phyloP scores from a whole-genome alignment of 2,888 invertebrate genomes.

The Graphium colonna region DNA sequence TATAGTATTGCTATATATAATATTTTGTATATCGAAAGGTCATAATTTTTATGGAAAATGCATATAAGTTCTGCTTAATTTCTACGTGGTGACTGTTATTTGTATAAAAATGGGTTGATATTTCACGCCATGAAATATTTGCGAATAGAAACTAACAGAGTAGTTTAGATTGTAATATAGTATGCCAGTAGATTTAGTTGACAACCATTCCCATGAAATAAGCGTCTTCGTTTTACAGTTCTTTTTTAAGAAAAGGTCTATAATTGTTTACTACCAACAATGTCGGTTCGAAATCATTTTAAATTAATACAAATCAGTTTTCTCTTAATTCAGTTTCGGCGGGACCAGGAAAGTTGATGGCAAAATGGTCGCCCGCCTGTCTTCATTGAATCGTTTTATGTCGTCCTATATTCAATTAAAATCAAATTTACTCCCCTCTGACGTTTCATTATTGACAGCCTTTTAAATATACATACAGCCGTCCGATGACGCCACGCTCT shows the following conservation, averaged over 20 bases:
- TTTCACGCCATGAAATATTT: too few species aligned
- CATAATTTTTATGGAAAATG: not conserved
- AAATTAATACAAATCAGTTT: conserved; percentile 29
- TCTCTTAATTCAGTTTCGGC: conserved; percentile 27
- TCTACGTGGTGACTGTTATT: too few species aligned
- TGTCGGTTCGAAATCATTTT: conserved; percentile 5
- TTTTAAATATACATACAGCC: conserved; percentile 33
- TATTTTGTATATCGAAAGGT: not conserved
- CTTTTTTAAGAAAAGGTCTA: too few species aligned
- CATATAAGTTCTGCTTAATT: too few species aligned
- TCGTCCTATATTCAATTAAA: conserved; percentile 64
- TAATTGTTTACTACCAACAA: too few species aligned
- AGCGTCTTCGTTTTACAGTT: too few species aligned
- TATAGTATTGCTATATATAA: not conserved
- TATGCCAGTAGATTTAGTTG: not conserved
- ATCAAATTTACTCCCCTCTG: conserved; percentile 56
- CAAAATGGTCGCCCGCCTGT: conserved; percentile 50
- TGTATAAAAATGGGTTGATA: too few species aligned
- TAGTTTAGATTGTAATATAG: not conserved
- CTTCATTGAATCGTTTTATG: conserved; percentile 55
- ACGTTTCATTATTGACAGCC: conserved; percentile 43
- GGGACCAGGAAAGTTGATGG: conserved; percentile 38
- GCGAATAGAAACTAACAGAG: too few species aligned
- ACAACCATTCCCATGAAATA: too few species aligned
- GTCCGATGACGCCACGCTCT: conserved; percentile 25